phyloP scores from a whole-genome alignment of 2,888 invertebrate genomes.

The Hipparchia sbordonii region DNA sequence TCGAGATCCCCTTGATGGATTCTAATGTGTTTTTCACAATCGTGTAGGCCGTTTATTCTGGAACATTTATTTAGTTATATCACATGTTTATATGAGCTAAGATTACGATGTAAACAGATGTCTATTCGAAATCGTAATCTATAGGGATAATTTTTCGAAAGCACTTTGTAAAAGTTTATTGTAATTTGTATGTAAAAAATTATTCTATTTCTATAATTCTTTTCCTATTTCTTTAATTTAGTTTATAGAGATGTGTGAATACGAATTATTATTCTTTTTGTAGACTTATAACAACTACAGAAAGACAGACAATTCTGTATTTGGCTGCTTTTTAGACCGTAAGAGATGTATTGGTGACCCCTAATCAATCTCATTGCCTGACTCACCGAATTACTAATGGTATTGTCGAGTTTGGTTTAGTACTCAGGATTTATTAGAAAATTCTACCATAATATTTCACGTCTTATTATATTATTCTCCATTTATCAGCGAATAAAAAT shows the following conservation, averaged over 20 bases:
- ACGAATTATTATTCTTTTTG: not conserved
- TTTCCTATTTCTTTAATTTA: no score
- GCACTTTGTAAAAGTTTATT: no score
- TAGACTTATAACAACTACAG: not conserved
- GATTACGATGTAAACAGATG: not conserved
- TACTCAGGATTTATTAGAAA: conserved; percentile 6
- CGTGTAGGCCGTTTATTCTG: conserved; percentile 1
- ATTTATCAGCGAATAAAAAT: conserved; percentile 9
- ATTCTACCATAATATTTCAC: not conserved
- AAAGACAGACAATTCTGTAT: not conserved
- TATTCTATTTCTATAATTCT: no score
- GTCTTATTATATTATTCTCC: not conserved
- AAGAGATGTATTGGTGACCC: conserved; percentile 9
- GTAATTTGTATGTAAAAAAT: no score
- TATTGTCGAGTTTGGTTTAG: conserved; percentile 3
- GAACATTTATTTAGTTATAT: not conserved
- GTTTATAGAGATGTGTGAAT: not conserved
- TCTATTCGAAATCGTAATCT: not conserved
- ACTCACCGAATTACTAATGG: conserved; percentile 12
- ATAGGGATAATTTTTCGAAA: no score
- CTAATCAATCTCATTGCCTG: conserved; percentile 3
- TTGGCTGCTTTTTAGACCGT: conserved; percentile 5
- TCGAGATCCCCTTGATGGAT: conserved; percentile 14
- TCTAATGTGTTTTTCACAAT: conserved; percentile 10
- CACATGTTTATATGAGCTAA: conserved; percentile 5